Evolutionary conservation across 2,888 invertebrate species (phyloP).

Genomic region (Tortricodes alternella): DNA sequence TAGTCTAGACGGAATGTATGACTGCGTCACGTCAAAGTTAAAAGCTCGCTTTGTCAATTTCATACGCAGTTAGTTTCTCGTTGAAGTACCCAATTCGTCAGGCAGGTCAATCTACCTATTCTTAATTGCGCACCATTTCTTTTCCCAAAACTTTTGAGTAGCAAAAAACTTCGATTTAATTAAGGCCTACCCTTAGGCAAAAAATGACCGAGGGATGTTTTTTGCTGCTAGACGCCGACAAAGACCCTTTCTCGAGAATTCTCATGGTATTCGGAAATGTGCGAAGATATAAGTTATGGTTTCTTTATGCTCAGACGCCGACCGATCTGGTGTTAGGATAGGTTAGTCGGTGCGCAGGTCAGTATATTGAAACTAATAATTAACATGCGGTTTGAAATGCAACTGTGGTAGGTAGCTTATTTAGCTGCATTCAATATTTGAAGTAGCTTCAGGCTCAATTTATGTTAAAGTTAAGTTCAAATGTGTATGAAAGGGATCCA

Average conservation of each 20-base stretch:
- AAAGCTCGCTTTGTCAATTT: not conserved
- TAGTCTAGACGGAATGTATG: too few relatives aligned
- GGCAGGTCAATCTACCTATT: slow-evolving; percentile 20
- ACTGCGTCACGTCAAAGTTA: too few relatives aligned
- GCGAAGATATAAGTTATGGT: slow-evolving; percentile 45
- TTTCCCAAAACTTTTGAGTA: slow-evolving; percentile 31
- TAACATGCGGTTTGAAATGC: slow-evolving; percentile 5
- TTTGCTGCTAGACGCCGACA: slow-evolving; percentile 73
- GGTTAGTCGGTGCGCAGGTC: not conserved
- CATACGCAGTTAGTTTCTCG: too few relatives aligned
- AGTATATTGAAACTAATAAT: slow-evolving; percentile 18
- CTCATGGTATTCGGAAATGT: slow-evolving; percentile 27
- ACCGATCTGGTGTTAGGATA: slow-evolving; percentile 15
- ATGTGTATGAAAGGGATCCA: too few relatives aligned
- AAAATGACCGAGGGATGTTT: slow-evolving; percentile 66
- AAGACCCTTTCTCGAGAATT: slow-evolving; percentile 44
- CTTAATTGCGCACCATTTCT: slow-evolving; percentile 20
- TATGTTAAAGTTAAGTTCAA: too few relatives aligned
- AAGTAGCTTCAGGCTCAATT: too few relatives aligned
- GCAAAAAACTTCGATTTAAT: slow-evolving; percentile 58
- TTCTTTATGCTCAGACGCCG: slow-evolving; percentile 2
- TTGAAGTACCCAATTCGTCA: too few relatives aligned
- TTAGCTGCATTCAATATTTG: too few relatives aligned
- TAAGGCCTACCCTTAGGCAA: slow-evolving; percentile 70
- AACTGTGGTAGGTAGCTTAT: not conserved